Evolutionary conservation across 1,140 invertebrate species (phyloP).

Genomic region (Lepidurus apus): DNA sequence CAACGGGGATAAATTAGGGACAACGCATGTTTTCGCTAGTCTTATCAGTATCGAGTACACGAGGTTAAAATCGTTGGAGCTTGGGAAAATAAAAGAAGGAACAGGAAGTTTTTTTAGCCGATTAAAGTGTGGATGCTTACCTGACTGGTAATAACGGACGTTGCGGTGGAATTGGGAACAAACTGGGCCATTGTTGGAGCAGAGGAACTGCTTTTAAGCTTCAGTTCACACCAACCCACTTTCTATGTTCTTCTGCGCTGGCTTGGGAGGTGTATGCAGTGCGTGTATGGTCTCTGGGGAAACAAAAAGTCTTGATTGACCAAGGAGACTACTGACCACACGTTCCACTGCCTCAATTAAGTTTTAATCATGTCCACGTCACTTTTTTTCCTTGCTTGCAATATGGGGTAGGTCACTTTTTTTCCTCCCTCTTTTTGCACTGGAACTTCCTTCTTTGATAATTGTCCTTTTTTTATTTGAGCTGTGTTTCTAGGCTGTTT

Average conservation of each 20-base stretch:
- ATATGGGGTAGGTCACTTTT: neutral
- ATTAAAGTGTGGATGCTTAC: neutral
- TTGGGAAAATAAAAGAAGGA: too few relatives aligned
- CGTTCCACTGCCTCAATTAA: constrained; percentile 14
- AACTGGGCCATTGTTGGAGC: constrained; percentile 6
- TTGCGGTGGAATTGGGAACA: neutral
- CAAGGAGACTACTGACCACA: neutral
- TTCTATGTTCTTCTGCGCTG: neutral
- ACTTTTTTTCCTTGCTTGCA: neutral
- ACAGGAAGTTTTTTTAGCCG: neutral
- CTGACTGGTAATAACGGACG: constrained; percentile 1
- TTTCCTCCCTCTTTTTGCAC: neutral
- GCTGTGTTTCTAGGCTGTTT: neutral
- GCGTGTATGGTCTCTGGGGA: neutral
- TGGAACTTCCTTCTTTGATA: neutral
- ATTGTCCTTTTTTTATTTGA: neutral
- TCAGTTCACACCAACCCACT: neutral
- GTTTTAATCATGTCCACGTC: constrained; percentile 21
- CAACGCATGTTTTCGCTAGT: too few relatives aligned
- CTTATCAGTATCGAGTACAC: too few relatives aligned
- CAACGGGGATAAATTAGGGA: too few relatives aligned
- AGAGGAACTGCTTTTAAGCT: neutral
- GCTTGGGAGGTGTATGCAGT: neutral
- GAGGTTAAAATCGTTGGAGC: too few relatives aligned
- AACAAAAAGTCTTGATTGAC: neutral